phyloP scores from a whole-genome alignment of 2,113 vertebrate genomes.

The Solea senegalensis region DNA sequence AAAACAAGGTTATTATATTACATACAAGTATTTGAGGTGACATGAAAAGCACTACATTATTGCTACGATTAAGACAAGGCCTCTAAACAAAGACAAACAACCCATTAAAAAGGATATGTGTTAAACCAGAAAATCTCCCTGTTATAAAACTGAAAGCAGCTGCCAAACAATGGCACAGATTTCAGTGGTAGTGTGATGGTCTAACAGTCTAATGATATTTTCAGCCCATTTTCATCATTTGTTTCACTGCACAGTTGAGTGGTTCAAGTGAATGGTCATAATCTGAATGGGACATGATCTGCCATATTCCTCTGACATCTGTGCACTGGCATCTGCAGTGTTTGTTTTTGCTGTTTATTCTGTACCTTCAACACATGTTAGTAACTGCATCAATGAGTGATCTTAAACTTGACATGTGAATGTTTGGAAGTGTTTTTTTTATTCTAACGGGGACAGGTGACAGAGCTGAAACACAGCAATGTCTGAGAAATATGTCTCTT shows the following conservation, averaged over 20 bases:
- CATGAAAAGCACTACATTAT: too few species aligned
- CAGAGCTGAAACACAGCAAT: too few species aligned
- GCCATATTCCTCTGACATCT: slow-evolving; percentile 42
- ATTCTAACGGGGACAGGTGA: not conserved
- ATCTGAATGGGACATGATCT: slow-evolving; percentile 24
- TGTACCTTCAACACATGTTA: not conserved
- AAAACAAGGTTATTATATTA: too few species aligned
- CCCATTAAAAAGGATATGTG: too few species aligned
- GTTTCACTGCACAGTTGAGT: slow-evolving; percentile 49
- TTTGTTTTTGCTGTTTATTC: slow-evolving; percentile 47
- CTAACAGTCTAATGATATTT: too few species aligned
- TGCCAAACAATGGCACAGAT: not conserved
- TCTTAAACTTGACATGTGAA: not conserved
- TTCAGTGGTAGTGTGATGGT: too few species aligned
- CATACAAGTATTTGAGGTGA: too few species aligned
- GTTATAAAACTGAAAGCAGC: slow-evolving; percentile 4
- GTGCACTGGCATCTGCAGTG: slow-evolving; percentile 31
- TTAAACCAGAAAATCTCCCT: not conserved
- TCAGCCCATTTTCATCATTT: slow-evolving; percentile 42
- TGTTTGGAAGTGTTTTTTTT: too few species aligned
- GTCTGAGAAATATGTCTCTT: too few species aligned
- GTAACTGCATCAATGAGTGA: not conserved
- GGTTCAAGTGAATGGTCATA: slow-evolving; percentile 35
- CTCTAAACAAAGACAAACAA: not conserved
- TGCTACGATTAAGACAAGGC: slow-evolving; percentile 1